A percentile compares a stretch with the other conserved stretches of the same genome.
These are phyloP conservation scores for Numenius arquata DNA, from an alignment of 2,113 vertebrate species.

Conservation along the genomic window DNA sequence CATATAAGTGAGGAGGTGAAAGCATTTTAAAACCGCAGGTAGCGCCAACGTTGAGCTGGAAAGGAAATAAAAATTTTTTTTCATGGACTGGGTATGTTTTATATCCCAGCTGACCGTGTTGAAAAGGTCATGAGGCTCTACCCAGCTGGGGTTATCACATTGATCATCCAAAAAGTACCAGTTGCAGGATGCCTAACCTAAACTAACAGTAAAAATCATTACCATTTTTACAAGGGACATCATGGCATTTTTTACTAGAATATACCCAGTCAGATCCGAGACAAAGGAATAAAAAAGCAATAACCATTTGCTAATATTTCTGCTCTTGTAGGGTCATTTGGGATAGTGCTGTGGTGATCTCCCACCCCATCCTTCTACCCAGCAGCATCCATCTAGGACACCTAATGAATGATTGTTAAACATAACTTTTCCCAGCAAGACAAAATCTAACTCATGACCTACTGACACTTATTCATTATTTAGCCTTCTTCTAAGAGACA, in stretches of 20 bases:
- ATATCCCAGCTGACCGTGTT: not conserved
- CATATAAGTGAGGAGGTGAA: not conserved
- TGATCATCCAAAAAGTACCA: not conserved
- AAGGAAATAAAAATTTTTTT: not conserved
- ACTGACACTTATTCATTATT: constrained; percentile 51
- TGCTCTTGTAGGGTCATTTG: not conserved
- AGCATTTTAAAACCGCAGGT: not conserved
- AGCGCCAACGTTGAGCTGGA: not conserved
- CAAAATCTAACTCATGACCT: constrained; percentile 44
- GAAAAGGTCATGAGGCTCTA: not conserved
- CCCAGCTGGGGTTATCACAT: not conserved
- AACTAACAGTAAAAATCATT: not conserved
- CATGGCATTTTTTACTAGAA: not conserved
- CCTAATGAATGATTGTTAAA: constrained; percentile 49
- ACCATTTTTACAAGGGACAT: not conserved
- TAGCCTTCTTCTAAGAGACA: constrained; percentile 28
- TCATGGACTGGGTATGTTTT: not conserved
- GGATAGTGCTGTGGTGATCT: not conserved
- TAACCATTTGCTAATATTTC: not conserved
- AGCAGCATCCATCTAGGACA: not conserved
- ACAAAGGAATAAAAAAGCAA: not conserved
- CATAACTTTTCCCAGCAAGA: constrained; percentile 50
- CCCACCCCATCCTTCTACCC: not conserved
- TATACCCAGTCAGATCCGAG: not conserved
- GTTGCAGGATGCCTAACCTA: not conserved